Base-by-base conservation (phyloP, 2,888 invertebrate genomes). In the Nymphalis urticae region DNA sequence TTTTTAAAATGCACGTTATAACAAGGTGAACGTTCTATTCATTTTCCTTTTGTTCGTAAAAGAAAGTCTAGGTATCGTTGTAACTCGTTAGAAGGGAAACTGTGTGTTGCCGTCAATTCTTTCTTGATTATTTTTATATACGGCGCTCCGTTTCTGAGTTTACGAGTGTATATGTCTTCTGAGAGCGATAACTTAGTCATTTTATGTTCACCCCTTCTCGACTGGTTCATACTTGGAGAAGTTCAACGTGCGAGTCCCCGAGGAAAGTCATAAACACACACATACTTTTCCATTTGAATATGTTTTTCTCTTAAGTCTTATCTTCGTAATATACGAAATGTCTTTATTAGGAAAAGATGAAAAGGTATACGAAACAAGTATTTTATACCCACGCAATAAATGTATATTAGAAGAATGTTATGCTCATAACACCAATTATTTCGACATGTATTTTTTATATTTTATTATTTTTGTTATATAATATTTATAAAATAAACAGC, bases 181-280 rank as follows among this genome's bases (percentile, higher is more conserved):
- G 90, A 90, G 90, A 85, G 89, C 87, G 84, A 90, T 92, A 92
- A 90, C 89, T 92, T 89, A 92, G 90, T 90, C 87, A 89, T 91
- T 92, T 92, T 91, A 91, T 90, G 90, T 84, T 87, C 86, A 87
- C 88, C 86, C 87, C 86, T 87, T 87, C 87, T 85, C 80, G 78
- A 79, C 80, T 62, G 69, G 84, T 85, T 85, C 85, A 84, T 86
- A 85, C 85, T 85, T 80, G 80, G 83, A 80, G 84, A 87, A 90
- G 85, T 88, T 88, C 84, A 83, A 82, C 85, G 83, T 83, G 86
- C 81, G 82, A 82, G 82, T 89, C 91, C 88, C 90, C 76, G 75
- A 77, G 86, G 90, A 83, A 82, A 76, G 78, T 80, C 88, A 87
- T 90, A 90, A 90, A 91, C 87, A 90, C 84, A 85, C 85, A 85